Evolutionary conservation across 2,113 vertebrate genomes (phyloP).

Genomic region (Irena cyanogastra): DNA sequence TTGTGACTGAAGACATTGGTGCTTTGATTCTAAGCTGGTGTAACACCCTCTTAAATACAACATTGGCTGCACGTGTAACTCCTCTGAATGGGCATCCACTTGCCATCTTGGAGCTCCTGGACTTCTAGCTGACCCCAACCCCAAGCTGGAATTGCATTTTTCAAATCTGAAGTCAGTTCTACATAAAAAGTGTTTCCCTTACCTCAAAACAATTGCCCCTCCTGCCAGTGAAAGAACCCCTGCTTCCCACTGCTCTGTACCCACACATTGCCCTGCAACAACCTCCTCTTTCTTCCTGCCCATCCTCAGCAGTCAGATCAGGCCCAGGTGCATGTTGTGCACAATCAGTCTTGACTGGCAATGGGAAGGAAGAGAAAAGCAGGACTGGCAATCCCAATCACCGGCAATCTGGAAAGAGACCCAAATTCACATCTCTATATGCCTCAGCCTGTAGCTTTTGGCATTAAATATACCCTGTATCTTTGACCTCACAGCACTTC

Average conservation of each 20-base stretch:
- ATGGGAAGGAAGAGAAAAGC: not conserved
- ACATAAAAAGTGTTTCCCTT: not conserved
- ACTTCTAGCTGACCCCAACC: not conserved
- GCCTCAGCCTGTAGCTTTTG: not conserved
- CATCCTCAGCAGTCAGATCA: not conserved
- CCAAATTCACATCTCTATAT: not conserved
- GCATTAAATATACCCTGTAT: not conserved
- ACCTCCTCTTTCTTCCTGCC: not conserved
- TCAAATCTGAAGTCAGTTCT: not conserved
- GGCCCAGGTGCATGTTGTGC: not conserved
- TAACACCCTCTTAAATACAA: not conserved
- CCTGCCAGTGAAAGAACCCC: not conserved
- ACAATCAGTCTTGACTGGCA: not conserved
- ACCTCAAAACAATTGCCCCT: not conserved
- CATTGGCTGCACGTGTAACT: accelerated
- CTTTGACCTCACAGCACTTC: not conserved
- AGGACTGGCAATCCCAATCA: not conserved
- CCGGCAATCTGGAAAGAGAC: not conserved
- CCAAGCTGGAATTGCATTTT: not conserved
- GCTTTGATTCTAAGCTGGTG: not conserved
- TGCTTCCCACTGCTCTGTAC: not conserved
- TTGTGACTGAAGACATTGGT: not conserved
- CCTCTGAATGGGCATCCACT: accelerated
- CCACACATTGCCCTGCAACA: accelerated
- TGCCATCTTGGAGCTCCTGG: not conserved